These are phyloP conservation scores for Notolepis coatsorum DNA, from an alignment of 2,797 vertebrate genomes.

Conservation along the genomic window DNA sequence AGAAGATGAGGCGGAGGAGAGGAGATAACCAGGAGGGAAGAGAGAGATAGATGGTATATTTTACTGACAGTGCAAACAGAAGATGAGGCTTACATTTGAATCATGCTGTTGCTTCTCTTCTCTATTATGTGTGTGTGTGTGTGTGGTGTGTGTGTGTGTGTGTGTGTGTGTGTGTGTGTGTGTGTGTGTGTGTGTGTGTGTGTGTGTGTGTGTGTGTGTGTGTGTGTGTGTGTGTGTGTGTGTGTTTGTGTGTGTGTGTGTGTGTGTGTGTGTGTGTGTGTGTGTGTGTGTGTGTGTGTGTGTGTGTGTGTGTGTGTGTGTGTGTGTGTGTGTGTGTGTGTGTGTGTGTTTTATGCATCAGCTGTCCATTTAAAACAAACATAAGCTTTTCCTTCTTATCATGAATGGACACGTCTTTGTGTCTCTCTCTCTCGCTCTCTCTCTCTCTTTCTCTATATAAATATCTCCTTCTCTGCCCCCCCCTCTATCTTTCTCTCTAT, in stretches of 20 bases:
- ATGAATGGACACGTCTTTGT: not conserved
- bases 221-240: not conserved
- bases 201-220: not conserved
- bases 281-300: not conserved
- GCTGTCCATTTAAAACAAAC: constrained; percentile 41
- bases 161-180: constrained; percentile 31
- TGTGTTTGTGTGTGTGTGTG: constrained; percentile 17
- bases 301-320: constrained; percentile 13
- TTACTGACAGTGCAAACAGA: constrained; percentile 7
- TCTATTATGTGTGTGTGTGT: too few relatives aligned
- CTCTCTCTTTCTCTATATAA: not conserved
- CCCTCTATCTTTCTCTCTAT: not conserved
- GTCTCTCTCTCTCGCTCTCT: not conserved
- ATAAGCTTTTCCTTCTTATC: constrained; percentile 55
- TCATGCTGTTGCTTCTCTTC: too few relatives aligned
- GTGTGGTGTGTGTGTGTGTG: constrained; percentile 18
- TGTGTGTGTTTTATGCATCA: constrained; percentile 50
- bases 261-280: constrained; percentile 25
- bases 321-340: not conserved
- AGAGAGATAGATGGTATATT: constrained; percentile 38
- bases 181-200: not conserved
- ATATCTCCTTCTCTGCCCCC: not conserved
- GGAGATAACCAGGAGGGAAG: constrained; percentile 17
- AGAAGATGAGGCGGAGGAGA: constrained; percentile 26
- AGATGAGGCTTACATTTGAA: constrained; percentile 32